Percentiles rank a stretch among this genome's conserved stretches.
Conservation (phyloP, 2,797 vertebrate species). For the Molossus alvarezi region DNA sequence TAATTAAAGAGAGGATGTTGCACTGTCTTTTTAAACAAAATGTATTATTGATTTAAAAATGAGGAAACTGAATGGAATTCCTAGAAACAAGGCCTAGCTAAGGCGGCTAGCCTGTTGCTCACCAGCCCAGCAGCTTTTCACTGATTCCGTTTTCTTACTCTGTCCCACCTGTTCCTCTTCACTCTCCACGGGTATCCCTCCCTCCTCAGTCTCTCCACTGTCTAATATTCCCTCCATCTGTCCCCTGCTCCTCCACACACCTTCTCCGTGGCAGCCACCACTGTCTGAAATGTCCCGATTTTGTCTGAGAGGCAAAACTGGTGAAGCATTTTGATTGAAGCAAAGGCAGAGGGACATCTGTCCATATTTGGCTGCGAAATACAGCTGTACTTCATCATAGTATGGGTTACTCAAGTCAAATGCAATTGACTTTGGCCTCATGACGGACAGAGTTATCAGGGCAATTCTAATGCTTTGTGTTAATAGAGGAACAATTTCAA, state of each 20-base stretch:
- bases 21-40: conserved; percentile 20
- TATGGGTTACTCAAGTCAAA: not conserved
- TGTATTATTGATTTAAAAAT: not conserved
- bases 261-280: not conserved
- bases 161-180: accelerated
- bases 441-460: not conserved
- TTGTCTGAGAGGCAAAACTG: not conserved
- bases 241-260: accelerated
- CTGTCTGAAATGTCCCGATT: not conserved
- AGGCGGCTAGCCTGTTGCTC: not conserved
- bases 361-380: not conserved
- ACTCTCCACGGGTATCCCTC: accelerated
- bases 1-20: conserved; percentile 5
- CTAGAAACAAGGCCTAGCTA: not conserved
- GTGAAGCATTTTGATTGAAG: not conserved
- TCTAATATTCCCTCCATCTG: not conserved
- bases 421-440: not conserved
- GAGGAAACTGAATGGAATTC: conserved; percentile 3
- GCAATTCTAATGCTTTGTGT: not conserved
- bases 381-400: not conserved
- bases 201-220: not conserved
- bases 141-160: not conserved
- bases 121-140: not conserved
- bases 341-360: not conserved
- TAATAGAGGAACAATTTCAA: conserved; percentile 20